A percentile compares a stretch with the other conserved stretches of the same genome.
phyloP scores from a whole-genome alignment of 2,888 invertebrate species.

The Mimas tiliae region DNA sequence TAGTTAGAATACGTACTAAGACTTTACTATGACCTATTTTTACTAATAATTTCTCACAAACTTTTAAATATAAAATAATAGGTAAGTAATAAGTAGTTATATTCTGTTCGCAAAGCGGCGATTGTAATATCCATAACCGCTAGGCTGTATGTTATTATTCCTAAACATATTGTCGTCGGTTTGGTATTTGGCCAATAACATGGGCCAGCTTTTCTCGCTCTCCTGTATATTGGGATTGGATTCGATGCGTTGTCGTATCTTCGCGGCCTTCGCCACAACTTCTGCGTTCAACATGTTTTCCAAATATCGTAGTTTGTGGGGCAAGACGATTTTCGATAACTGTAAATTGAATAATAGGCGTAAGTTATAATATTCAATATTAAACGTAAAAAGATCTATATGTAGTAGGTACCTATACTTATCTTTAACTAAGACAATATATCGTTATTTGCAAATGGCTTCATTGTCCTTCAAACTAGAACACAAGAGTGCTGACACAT shows the following conservation, averaged over 20 bases:
- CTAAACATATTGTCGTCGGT: conserved; percentile 50
- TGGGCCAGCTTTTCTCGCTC: conserved; percentile 70
- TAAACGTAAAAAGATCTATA: too few relatives aligned
- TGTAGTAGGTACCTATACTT: too few relatives aligned
- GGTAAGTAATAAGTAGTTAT: conserved; percentile 9
- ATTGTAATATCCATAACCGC: conserved; percentile 51
- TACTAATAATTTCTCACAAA: not conserved
- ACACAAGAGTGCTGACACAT: too few relatives aligned
- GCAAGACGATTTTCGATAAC: conserved; percentile 74
- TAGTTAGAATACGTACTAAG: too few relatives aligned
- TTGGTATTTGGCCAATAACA: conserved; percentile 67
- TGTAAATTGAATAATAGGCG: conserved; percentile 43
- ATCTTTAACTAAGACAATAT: too few relatives aligned
- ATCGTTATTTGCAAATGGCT: too few relatives aligned
- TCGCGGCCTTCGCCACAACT: conserved; percentile 73
- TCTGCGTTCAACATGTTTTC: conserved; percentile 79
- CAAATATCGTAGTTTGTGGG: conserved; percentile 73
- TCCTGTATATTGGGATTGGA: conserved; percentile 67
- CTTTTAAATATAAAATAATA: not conserved
- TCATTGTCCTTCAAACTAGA: too few relatives aligned
- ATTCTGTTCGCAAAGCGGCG: conserved; percentile 52
- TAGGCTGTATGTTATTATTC: conserved; percentile 37
- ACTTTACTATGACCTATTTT: too few relatives aligned
- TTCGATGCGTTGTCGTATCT: conserved; percentile 69
- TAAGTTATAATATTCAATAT: too few relatives aligned